Conservation (phyloP, 2,113 vertebrate genomes). For the Maccullochella peelii region DNA sequence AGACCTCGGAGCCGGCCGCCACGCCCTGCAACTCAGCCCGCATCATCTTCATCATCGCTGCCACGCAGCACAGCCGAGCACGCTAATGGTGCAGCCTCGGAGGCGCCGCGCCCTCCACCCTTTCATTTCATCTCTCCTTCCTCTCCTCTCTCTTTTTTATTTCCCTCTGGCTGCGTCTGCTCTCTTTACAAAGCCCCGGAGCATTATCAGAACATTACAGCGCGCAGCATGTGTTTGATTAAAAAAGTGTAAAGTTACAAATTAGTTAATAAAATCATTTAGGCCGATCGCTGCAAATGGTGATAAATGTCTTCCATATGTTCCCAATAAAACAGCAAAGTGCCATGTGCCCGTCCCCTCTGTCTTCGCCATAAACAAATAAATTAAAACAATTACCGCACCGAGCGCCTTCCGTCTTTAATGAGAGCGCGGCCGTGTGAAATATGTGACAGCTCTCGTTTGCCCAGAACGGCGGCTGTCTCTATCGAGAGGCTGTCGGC, state of each 20-base stretch:
- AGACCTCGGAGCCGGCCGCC: constrained; percentile 52
- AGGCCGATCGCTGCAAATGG: constrained; percentile 82
- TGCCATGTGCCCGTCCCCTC: constrained; percentile 84
- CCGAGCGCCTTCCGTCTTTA: constrained; percentile 76
- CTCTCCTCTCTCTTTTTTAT: constrained; percentile 63
- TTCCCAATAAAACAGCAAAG: constrained; percentile 82
- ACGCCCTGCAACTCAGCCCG: constrained; percentile 38
- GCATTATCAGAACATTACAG: constrained; percentile 77
- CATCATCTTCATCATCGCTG: constrained; percentile 65
- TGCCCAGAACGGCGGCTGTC: constrained; percentile 74
- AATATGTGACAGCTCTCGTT: constrained; percentile 77
- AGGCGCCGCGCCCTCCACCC: neutral
- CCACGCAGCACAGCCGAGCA: constrained; percentile 51
- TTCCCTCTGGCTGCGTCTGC: constrained; percentile 81
- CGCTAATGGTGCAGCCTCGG: constrained; percentile 22
- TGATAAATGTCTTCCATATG: constrained; percentile 86
- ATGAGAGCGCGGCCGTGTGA: constrained; percentile 72
- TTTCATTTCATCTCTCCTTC: constrained; percentile 60
- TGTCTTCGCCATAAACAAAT: constrained; percentile 83
- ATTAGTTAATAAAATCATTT: constrained; percentile 85
- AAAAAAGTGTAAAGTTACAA: constrained; percentile 87
- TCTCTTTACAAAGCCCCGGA: constrained; percentile 83
- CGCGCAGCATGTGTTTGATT: constrained; percentile 83
- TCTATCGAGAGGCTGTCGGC: constrained; percentile 63
- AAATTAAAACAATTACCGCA: constrained; percentile 88